Evolutionary conservation across 1,140 invertebrate genomes (phyloP).

Genomic region (Macrostomum lignano): DNA sequence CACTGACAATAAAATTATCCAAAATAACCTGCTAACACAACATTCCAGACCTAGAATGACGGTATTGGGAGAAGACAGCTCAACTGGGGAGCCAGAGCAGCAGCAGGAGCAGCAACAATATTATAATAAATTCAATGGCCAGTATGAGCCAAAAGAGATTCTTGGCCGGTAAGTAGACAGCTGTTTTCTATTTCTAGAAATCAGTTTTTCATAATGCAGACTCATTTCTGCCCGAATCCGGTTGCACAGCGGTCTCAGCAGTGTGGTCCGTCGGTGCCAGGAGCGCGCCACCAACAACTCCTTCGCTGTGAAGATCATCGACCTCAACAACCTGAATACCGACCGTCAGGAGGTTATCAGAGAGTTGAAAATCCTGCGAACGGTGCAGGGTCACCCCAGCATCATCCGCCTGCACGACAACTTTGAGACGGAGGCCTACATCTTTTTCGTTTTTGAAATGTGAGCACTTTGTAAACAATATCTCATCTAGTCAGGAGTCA

Average conservation of each 20-base stretch:
- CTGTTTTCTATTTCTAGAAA: not conserved
- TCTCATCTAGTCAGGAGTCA: no score
- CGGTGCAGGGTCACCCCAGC: constrained; percentile 70
- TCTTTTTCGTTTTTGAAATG: constrained; percentile 91
- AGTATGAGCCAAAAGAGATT: constrained; percentile 7
- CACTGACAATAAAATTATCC: no score
- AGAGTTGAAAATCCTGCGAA: constrained; percentile 64
- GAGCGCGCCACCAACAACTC: constrained; percentile 78
- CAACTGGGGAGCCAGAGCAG: no score
- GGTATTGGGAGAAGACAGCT: no score
- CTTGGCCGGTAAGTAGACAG: constrained; percentile 4
- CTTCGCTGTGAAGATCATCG: constrained; percentile 95
- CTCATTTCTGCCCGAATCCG: no score
- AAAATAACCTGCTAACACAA: no score
- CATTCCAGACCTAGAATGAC: no score
- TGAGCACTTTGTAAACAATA: no score
- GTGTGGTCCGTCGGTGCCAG: constrained; percentile 53
- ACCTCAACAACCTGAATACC: constrained; percentile 51
- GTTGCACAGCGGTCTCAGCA: not conserved
- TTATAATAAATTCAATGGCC: constrained; percentile 1
- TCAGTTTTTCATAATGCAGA: constrained; percentile 12
- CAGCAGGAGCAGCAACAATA: no score
- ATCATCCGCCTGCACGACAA: constrained; percentile 96
- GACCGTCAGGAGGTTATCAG: constrained; percentile 48
- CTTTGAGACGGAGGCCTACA: constrained; percentile 84